These are phyloP conservation scores for Bombus pyrosoma DNA, from an alignment of 1,140 invertebrate species.

Conservation along the genomic window DNA sequence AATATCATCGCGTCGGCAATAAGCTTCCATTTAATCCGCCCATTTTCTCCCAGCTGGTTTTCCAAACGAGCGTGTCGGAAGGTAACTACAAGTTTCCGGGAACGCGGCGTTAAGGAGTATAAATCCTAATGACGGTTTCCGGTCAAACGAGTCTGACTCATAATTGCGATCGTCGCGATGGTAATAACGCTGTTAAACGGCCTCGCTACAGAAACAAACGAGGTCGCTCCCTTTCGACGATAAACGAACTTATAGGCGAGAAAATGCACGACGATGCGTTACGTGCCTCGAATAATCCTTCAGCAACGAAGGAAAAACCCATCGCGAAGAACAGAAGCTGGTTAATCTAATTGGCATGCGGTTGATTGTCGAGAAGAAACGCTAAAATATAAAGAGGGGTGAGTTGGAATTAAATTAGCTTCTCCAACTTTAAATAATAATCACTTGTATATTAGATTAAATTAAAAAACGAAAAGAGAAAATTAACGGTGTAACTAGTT, in stretches of 20 bases:
- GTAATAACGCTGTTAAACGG: background rate
- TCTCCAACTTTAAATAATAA: too few species aligned
- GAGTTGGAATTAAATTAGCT: too few species aligned
- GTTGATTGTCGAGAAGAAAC: background rate
- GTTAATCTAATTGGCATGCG: too few species aligned
- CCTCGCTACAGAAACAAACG: background rate
- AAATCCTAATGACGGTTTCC: background rate
- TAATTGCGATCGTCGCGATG: background rate
- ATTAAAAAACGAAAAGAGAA: too few species aligned
- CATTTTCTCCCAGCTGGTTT: background rate
- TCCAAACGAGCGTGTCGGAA: background rate
- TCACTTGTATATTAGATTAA: too few species aligned
- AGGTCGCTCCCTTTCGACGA: background rate
- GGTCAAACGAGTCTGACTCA: background rate
- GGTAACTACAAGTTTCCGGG: conserved; percentile 1
- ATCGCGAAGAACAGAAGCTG: background rate
- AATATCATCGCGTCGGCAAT: background rate
- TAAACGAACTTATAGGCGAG: background rate
- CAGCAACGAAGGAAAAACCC: background rate
- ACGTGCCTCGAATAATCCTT: background rate
- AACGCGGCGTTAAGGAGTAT: background rate
- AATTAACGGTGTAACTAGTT: too few species aligned
- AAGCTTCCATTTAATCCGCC: background rate
- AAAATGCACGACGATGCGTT: background rate
- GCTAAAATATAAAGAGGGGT: too few species aligned